Conservation (phyloP, 2,888 invertebrate genomes). For the Listrodromus nycthemerus region DNA sequence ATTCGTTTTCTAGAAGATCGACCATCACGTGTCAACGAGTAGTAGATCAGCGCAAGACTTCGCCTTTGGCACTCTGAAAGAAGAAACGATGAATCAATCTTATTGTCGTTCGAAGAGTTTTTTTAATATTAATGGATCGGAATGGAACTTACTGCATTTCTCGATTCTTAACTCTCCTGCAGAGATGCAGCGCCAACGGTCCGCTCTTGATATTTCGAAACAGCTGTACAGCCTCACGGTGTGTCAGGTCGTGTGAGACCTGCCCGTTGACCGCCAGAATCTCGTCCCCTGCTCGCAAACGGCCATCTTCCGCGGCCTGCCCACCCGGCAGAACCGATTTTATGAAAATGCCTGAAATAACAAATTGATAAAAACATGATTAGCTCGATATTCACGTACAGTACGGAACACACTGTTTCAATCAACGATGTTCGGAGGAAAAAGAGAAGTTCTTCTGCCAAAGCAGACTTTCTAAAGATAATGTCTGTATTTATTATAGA, state of each 20-base stretch:
- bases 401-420: background rate
- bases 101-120: background rate
- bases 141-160: slow-evolving; percentile 84
- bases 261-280: slow-evolving; percentile 93
- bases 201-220: slow-evolving; percentile 93
- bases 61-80: slow-evolving; percentile 89
- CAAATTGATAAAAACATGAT: background rate
- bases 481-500: background rate
- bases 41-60: slow-evolving; percentile 91
- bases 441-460: background rate
- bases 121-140: background rate
- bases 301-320: slow-evolving; percentile 93
- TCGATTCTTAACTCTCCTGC: slow-evolving; percentile 86
- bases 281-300: slow-evolving; percentile 93
- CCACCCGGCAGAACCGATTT: slow-evolving; percentile 94
- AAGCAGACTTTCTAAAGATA: background rate
- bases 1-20: slow-evolving; percentile 33
- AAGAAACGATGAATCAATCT: background rate
- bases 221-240: slow-evolving; percentile 91
- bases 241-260: slow-evolving; percentile 92
- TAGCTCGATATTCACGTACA: background rate
- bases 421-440: background rate
- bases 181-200: slow-evolving; percentile 90
- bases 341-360: slow-evolving; percentile 89
- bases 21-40: slow-evolving; percentile 86